A percentile compares a stretch with the other conserved stretches of the same genome.
These are phyloP conservation scores for Menidia menidia DNA, from an alignment of 2,797 vertebrate genomes.

Conservation along the genomic window DNA sequence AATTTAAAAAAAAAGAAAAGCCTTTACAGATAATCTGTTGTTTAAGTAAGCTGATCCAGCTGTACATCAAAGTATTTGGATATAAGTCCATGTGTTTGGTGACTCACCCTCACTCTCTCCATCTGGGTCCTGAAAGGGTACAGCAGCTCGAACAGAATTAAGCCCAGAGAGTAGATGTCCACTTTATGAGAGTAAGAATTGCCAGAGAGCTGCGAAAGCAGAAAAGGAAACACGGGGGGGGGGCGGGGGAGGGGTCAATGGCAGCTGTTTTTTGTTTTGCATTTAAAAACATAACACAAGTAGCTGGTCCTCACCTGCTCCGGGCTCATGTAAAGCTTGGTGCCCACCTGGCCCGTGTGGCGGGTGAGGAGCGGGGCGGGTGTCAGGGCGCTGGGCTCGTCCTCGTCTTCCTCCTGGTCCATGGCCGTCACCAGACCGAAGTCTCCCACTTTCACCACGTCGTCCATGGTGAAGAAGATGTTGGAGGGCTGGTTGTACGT, in stretches of 20 bases:
- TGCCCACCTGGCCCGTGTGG: slow-evolving; percentile 98
- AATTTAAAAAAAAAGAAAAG: no score
- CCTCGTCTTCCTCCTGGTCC: slow-evolving; percentile 98
- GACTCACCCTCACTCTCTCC: slow-evolving; percentile 94
- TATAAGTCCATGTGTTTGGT: background rate
- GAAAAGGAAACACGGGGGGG: background rate
- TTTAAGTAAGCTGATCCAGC: background rate
- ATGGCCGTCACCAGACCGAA: slow-evolving; percentile 97
- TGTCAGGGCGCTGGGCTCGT: slow-evolving; percentile 87
- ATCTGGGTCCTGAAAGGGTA: slow-evolving; percentile 97
- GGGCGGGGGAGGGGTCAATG: no score
- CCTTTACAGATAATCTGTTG: no score
- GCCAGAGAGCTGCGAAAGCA: slow-evolving; percentile 88
- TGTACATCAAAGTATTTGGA: background rate
- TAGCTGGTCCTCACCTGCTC: slow-evolving; percentile 88
- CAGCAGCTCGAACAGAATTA: slow-evolving; percentile 97
- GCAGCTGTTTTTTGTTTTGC: no score
- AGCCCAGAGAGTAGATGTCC: slow-evolving; percentile 97
- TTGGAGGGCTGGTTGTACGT: slow-evolving; percentile 92
- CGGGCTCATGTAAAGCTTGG: slow-evolving; percentile 99
- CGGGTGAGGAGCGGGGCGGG: slow-evolving; percentile 93
- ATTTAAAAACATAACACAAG: no score
- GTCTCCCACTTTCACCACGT: slow-evolving; percentile 97
- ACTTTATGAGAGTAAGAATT: slow-evolving; percentile 98
- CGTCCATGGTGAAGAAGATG: slow-evolving; percentile 99